These are phyloP conservation scores for Pangasius mekongensis DNA, from an alignment of 2,797 vertebrate genomes.

Conservation along the genomic window DNA sequence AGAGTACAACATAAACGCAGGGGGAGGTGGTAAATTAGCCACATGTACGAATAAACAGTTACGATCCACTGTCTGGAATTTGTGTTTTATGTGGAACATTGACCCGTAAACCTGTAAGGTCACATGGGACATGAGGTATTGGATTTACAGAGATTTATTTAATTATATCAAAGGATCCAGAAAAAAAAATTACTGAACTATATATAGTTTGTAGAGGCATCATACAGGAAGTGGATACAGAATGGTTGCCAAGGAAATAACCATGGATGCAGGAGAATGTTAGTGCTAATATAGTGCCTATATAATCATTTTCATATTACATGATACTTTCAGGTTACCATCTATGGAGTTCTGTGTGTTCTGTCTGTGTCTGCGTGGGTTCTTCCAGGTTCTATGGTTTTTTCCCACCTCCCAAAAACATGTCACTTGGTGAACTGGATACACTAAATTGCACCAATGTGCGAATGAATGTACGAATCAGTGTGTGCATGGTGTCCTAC, in stretches of 20 bases:
- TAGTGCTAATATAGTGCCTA: not conserved
- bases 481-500: not conserved
- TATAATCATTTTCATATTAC: not conserved
- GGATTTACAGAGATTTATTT: constrained; percentile 21
- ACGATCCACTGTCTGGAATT: constrained; percentile 43
- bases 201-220: not conserved
- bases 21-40: constrained; percentile 45
- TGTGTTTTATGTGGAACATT: constrained; percentile 38
- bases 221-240: not conserved
- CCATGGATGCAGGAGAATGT: not conserved
- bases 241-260: not conserved
- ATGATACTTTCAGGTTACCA: not conserved
- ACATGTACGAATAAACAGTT: constrained; percentile 41
- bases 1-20: constrained; percentile 43
- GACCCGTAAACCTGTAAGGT: constrained; percentile 33
- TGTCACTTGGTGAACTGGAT: not conserved
- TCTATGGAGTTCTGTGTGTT: not conserved
- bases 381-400: not conserved
- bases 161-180: not conserved
- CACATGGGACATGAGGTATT: constrained; percentile 1
- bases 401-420: not conserved
- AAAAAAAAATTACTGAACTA: not conserved
- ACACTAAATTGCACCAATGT: not conserved
- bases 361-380: not conserved
- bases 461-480: not conserved